Evolutionary conservation across 2,113 vertebrate species (phyloP).

Genomic region (Dryoscopus gambensis): DNA sequence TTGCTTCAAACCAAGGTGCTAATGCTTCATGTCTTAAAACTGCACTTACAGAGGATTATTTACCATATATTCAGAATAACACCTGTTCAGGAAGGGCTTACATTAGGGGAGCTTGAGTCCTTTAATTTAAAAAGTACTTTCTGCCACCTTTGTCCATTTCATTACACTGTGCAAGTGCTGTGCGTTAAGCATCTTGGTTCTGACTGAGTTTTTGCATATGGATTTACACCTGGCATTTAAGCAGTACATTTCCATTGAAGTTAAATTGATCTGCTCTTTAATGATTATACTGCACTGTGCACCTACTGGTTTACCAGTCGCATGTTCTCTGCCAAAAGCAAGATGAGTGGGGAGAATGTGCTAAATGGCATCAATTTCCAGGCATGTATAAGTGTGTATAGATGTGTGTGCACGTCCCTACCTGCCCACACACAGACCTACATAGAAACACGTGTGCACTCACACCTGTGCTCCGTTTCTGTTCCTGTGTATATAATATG

Average conservation of each 20-base stretch:
- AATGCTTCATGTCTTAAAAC: slow-evolving; percentile 53
- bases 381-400: background rate
- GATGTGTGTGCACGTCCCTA: background rate
- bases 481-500: slow-evolving; percentile 44
- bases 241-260: slow-evolving; percentile 27
- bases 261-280: background rate
- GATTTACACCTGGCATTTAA: slow-evolving; percentile 31
- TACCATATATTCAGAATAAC: slow-evolving; percentile 26
- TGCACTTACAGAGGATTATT: slow-evolving; percentile 63
- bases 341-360: background rate
- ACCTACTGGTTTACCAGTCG: background rate
- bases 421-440: slow-evolving; percentile 20
- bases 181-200: slow-evolving; percentile 25
- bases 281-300: background rate
- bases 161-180: background rate
- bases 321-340: background rate
- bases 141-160: slow-evolving; percentile 31
- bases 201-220: background rate
- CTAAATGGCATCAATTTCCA: background rate
- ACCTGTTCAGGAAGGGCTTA: slow-evolving; percentile 54
- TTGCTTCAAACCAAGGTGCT: slow-evolving; percentile 51
- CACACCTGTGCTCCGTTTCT: background rate
- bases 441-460: background rate
- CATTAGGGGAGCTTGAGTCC: slow-evolving; percentile 16
- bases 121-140: slow-evolving; percentile 64